Evolutionary conservation across 2,113 vertebrate genomes (phyloP).

Genomic region (Oreotrochilus melanogaster): DNA sequence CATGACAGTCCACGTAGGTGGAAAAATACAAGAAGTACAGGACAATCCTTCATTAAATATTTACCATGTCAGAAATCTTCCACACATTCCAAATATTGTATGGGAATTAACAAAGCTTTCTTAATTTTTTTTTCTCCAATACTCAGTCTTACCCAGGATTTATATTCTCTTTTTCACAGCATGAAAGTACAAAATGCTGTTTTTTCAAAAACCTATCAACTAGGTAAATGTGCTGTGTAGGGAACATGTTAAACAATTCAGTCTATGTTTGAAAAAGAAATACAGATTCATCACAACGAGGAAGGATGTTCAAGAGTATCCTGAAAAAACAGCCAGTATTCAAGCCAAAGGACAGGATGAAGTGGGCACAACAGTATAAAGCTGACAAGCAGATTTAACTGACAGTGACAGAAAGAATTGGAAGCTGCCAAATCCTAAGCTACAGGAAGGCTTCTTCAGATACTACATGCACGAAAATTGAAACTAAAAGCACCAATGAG

Average conservation of each 20-base stretch:
- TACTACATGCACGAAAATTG: neutral
- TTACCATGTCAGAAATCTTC: neutral
- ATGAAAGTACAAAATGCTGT: neutral
- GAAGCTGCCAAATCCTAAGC: constrained; percentile 42
- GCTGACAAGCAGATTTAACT: constrained; percentile 54
- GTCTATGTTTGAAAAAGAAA: constrained; percentile 59
- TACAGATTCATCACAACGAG: constrained; percentile 42
- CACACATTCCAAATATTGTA: neutral
- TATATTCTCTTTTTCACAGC: neutral
- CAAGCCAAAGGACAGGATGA: constrained; percentile 61
- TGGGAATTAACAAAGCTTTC: neutral
- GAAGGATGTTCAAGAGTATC: constrained; percentile 60
- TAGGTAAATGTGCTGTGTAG: neutral
- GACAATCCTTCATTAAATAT: neutral
- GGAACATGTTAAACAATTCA: constrained; percentile 21
- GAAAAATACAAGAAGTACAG: neutral
- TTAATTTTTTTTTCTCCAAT: neutral
- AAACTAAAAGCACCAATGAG: constrained; percentile 22
- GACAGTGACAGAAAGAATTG: constrained; percentile 39
- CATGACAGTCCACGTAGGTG: neutral
- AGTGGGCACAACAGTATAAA: constrained; percentile 54
- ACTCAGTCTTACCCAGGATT: neutral
- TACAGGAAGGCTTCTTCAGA: constrained; percentile 27
- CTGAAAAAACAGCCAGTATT: constrained; percentile 29
- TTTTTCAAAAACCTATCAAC: constrained; percentile 12